Conservation (phyloP, 2,113 vertebrate species). For the Equus przewalskii region DNA sequence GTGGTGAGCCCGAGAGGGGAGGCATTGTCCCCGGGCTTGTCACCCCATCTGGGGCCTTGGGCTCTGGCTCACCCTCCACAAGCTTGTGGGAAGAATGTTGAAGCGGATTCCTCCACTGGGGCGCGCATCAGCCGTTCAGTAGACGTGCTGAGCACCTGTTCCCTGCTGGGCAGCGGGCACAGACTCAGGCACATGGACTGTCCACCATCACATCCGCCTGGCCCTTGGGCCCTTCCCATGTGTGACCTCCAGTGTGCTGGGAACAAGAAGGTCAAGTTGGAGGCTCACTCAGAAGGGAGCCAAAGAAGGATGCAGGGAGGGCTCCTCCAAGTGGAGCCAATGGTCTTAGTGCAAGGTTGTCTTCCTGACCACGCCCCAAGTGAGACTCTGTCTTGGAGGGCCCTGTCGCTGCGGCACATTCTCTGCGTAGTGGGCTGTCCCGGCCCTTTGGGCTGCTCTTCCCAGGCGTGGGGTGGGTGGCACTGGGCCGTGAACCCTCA, state of each 20-base stretch:
- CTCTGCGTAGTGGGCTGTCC: neutral
- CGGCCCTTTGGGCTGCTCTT: too few species aligned
- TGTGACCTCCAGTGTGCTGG: neutral
- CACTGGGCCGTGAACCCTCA: neutral
- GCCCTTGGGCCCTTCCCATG: neutral
- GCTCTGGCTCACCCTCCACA: neutral
- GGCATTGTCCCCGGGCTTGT: neutral
- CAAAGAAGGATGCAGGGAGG: rapidly evolving
- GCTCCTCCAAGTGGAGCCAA: too few species aligned
- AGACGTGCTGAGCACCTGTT: neutral
- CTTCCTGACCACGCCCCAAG: neutral
- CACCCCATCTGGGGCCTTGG: rapidly evolving
- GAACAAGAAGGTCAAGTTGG: neutral
- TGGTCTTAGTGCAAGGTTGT: neutral
- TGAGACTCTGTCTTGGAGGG: neutral
- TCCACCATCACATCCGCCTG: neutral
- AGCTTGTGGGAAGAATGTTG: neutral
- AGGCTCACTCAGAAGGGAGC: neutral
- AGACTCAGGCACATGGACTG: neutral
- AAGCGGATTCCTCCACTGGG: neutral
- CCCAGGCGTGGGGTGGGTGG: neutral
- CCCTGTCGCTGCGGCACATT: neutral
- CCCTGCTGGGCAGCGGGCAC: neutral
- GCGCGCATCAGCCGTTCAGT: neutral
- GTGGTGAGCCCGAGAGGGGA: neutral